These are phyloP conservation scores for Laticauda laticaudata DNA, from an alignment of 2,113 vertebrate species.

Conservation along the genomic window DNA sequence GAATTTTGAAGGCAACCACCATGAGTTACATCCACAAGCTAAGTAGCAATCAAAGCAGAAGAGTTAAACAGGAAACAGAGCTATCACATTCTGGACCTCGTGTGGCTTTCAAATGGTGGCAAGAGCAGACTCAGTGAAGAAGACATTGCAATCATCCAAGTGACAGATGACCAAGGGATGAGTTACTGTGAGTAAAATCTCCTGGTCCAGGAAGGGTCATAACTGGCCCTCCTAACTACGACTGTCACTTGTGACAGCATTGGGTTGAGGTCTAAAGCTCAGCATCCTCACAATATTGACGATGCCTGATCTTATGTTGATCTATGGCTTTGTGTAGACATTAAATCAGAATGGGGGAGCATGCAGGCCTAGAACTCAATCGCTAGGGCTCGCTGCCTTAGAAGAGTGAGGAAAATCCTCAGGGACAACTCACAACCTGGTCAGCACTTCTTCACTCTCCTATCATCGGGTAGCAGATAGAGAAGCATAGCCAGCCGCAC, in stretches of 20 bases:
- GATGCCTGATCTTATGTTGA: neutral
- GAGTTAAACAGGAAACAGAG: neutral
- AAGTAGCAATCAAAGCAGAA: neutral
- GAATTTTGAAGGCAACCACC: neutral
- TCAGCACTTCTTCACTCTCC: too few relatives aligned
- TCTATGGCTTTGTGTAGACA: neutral
- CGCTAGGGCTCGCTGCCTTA: neutral
- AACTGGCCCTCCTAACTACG: neutral
- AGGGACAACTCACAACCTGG: too few relatives aligned
- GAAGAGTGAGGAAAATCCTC: too few relatives aligned
- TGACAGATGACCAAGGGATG: neutral
- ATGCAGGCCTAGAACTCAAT: neutral
- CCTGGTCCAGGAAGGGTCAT: neutral
- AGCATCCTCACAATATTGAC: neutral
- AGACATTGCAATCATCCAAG: neutral
- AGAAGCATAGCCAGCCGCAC: too few relatives aligned
- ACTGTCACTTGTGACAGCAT: neutral
- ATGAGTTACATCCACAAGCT: neutral
- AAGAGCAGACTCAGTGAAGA: neutral
- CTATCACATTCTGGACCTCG: neutral
- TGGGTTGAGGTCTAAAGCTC: neutral
- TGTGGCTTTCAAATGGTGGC: neutral
- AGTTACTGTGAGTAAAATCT: neutral
- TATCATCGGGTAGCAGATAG: too few relatives aligned
- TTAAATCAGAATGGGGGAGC: neutral